phyloP scores from a whole-genome alignment of 2,113 vertebrate species.

The Scophthalmus maximus region DNA sequence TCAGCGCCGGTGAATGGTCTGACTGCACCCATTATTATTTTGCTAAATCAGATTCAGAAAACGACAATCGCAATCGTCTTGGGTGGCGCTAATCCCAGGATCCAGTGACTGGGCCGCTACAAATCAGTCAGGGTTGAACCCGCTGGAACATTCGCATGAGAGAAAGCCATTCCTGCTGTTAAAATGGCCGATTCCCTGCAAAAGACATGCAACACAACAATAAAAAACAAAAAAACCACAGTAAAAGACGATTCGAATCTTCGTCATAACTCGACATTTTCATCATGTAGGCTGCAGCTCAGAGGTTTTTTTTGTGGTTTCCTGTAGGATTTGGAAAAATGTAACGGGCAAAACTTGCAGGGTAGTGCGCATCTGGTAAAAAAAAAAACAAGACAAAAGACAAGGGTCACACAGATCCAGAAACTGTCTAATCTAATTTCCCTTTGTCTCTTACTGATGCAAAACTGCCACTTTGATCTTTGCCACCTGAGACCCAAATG shows the following conservation, averaged over 20 bases:
- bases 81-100: not conserved
- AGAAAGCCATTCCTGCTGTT: too few relatives aligned
- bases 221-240: too few relatives aligned
- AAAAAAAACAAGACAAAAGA: conserved; percentile 19
- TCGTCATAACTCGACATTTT: too few relatives aligned
- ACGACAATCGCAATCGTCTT: not conserved
- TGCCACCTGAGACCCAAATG: conserved; percentile 65
- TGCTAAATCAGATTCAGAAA: not conserved
- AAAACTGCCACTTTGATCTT: conserved; percentile 70
- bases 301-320: too few relatives aligned
- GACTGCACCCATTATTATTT: not conserved
- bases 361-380: not conserved
- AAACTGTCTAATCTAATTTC: conserved; percentile 51
- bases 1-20: not conserved
- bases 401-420: conserved; percentile 27
- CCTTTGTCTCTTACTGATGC: conserved; percentile 21
- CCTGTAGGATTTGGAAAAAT: too few relatives aligned
- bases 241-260: too few relatives aligned
- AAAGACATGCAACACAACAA: too few relatives aligned
- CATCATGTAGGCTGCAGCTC: too few relatives aligned
- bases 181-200: too few relatives aligned
- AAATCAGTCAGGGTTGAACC: not conserved
- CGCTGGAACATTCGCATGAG: too few relatives aligned
- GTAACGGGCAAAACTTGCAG: too few relatives aligned
- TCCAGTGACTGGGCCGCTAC: not conserved